These are phyloP conservation scores for Umimayanthus chanpuru DNA, from an alignment of 92 coral and sea anemone genomes.

Conservation along the genomic window DNA sequence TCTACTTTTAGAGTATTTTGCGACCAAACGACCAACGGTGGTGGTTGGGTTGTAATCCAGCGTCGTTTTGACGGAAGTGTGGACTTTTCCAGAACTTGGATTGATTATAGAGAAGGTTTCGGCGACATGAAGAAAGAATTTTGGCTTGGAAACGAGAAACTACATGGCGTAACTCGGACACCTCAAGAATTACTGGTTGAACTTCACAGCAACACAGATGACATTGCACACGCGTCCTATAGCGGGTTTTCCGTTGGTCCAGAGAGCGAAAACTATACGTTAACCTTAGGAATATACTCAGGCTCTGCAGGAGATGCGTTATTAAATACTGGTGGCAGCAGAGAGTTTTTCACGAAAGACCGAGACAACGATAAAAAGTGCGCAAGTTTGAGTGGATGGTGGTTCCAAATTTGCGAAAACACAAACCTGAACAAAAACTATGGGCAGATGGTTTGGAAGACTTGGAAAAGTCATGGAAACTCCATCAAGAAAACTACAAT, in stretches of 20 bases:
- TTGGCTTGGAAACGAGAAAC: slow-evolving; percentile 1
- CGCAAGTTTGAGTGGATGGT: not conserved
- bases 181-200: not conserved
- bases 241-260: not conserved
- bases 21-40: slow-evolving; percentile 5
- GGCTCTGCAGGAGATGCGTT: slow-evolving; percentile 10
- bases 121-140: not conserved
- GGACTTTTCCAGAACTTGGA: not conserved
- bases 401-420: not conserved
- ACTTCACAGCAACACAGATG: not conserved
- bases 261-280: not conserved
- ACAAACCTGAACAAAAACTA: not conserved
- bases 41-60: slow-evolving; percentile 3
- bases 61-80: not conserved
- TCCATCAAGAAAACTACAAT: not conserved
- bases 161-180: not conserved
- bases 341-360: not conserved
- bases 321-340: not conserved
- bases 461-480: not conserved
- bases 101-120: not conserved
- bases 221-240: not conserved
- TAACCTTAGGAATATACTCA: not conserved
- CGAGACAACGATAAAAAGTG: not conserved
- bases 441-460: not conserved
- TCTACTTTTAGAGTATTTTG: not conserved